Conservation (phyloP, 1,140 invertebrate genomes). For the Drosophila auraria region DNA sequence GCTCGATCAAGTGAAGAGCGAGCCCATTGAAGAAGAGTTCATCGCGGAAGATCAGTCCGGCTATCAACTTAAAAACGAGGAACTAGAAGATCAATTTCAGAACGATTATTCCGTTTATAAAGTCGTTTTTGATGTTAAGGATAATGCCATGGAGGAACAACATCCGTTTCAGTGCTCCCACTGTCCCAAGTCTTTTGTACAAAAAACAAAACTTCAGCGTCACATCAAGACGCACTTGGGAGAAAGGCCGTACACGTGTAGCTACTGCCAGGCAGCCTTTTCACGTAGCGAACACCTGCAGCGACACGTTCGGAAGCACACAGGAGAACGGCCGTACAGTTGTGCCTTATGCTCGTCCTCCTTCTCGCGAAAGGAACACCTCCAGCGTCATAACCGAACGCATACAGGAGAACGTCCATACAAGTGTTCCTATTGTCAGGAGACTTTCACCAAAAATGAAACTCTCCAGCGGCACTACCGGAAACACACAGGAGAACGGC, state of each 20-base stretch:
- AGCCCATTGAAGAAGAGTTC: background rate
- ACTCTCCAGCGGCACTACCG: background rate
- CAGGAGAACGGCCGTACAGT: constrained; percentile 2
- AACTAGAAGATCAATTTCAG: background rate
- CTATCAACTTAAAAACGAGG: background rate
- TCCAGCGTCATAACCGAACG: constrained; percentile 1
- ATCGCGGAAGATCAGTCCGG: background rate
- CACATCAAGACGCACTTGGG: constrained; percentile 5
- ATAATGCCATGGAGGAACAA: background rate
- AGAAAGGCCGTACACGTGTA: constrained; percentile 3
- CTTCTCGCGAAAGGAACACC: constrained; percentile 4
- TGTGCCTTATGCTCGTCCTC: background rate
- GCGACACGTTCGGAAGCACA: constrained; percentile 7
- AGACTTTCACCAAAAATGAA: constrained; percentile 1
- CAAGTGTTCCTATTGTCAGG: background rate
- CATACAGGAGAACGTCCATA: constrained; percentile 5
- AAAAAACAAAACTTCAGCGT: constrained; percentile 5
- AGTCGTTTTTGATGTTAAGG: background rate
- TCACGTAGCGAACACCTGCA: constrained; percentile 8
- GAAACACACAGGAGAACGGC: constrained; percentile 1
- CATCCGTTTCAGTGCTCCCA: constrained; percentile 2
- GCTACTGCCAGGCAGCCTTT: constrained; percentile 7
- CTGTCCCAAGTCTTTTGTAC: constrained; percentile 1
- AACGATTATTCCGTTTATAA: background rate
- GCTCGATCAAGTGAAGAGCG: background rate